Evolutionary conservation across 2,797 vertebrate genomes (phyloP).

Genomic region (Myotis pilosus): DNA sequence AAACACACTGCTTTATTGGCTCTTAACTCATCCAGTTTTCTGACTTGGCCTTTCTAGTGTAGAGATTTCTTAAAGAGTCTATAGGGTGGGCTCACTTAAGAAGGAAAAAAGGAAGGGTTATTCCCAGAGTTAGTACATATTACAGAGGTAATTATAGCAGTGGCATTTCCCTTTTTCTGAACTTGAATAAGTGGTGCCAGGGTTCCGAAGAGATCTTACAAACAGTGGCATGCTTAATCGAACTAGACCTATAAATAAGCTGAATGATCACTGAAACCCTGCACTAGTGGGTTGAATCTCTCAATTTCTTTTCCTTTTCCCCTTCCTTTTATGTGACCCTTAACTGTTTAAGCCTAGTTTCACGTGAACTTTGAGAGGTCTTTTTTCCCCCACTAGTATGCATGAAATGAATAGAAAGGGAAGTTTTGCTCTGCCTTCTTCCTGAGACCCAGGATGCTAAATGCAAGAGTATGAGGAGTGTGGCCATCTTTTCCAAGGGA

Average conservation of each 20-base stretch:
- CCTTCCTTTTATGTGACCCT: neutral
- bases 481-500: neutral
- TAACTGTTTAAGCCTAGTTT: neutral
- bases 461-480: neutral
- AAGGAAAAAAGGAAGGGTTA: neutral
- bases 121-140: neutral
- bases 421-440: neutral
- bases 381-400: neutral
- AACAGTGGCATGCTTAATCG: neutral
- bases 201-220: constrained; percentile 40
- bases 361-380: neutral
- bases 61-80: neutral
- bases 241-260: neutral
- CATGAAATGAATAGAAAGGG: neutral
- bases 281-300: neutral
- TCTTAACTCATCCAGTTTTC: neutral
- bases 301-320: neutral
- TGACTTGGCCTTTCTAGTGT: neutral
- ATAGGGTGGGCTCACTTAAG: neutral
- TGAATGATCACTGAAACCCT: neutral
- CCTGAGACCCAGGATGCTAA: neutral
- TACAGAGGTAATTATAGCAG: neutral
- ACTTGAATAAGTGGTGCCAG: neutral
- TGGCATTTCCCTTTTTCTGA: neutral
- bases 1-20: neutral